Evolutionary conservation across 2,113 vertebrate species (phyloP), one percentile per base, ranked within the genome.

Genomic region (Solea senegalensis): DNA sequence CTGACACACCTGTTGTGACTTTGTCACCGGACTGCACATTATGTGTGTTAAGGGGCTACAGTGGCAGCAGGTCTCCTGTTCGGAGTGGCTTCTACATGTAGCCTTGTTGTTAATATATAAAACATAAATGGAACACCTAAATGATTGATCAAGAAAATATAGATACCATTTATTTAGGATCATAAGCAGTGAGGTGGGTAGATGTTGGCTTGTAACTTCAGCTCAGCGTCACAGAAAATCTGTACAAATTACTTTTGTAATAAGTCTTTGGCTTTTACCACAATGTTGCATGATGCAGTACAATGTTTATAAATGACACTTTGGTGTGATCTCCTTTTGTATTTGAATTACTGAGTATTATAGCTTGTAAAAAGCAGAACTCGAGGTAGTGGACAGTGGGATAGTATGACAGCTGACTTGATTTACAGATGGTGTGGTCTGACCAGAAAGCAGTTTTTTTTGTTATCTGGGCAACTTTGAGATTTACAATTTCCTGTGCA

Each of bases 211-310:
- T 34, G 56, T 43, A 56, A 12, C 69, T 54, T 66, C 21, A 12
- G 48, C 12, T 76, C 72, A 85, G 81, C 75, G 88, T 59, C 72
- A n/a, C 69, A 65, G 75, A 77, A 74, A 86, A 83, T 80, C 84
- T 65, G 78, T 76, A 72, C 80, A 78, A 87, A 82, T 84, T 90
- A 46, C 72, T 91, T 90, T 94, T 94, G 92, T 95, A 21, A 21
- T 21, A 21, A 21, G 91, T 92, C 86, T 69, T 72, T 49, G 61
- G 52, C 51, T 13, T 16, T 41, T 87, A 76, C 68, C 67, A 45
- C 41, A 53, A 52, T 72, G 58, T 74, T 69, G 44, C 58, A 55
- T 60, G 60, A 66, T 78, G 48, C 74, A 52, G 48, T 59, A 51
- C 39, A 8, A 59, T 57, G 62, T 68, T 70, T 74, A 27, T 58